Base-by-base conservation (phyloP, 2,888 invertebrate species). In the Buathra laborator region DNA sequence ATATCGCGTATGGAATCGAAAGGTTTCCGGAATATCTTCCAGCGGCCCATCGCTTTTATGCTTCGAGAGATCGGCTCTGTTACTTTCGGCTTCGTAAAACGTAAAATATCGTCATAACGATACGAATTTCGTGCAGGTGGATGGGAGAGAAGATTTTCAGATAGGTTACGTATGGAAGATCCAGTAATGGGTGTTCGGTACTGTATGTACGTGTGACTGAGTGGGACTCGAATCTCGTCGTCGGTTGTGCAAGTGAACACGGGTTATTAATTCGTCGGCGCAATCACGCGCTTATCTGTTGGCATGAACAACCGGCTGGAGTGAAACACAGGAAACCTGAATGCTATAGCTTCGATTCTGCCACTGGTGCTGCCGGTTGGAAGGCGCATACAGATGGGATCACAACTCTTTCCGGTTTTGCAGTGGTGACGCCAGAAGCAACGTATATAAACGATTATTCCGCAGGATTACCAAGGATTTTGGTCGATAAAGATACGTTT, bases 191-290 rank as follows among this genome's bases (percentile, higher is more conserved):
- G 32, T 64, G 44, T 16, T 51, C 5, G 37, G 51, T 70, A 51
- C 32, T 19, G 48, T 43, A 74, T 74, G 29, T 51, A 24, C n/a
- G 51, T 43, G 0, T 44, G 19, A 66, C 70, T 77, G 46, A 44
- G 29, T 66, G 37, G 5, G 2, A 37, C 37, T 37, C 75, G 56
- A 82, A 85, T 71, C 64, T 62, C 67, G 68, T 37, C 9, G 67
- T 14, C 43, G 66, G 72, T 76, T 76, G 82, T 71, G 85, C 79
- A 79, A 85, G 44, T 71, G 71, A 72, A 79, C 62, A 74, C 66
- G 67, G 82, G 71, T 85, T 79, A 82, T 82, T 82, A 82, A 82
- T 80, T 82, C 82, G 46, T 71, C 66, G 53, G 59, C 44, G 71
- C 44, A 67, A 82, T 71, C 79, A 32, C 48, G 82, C 75, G 53